These are phyloP conservation scores for Amphiura filiformis DNA, from an alignment of 35 echinoderm and acorn worm genomes.

Conservation along the genomic window DNA sequence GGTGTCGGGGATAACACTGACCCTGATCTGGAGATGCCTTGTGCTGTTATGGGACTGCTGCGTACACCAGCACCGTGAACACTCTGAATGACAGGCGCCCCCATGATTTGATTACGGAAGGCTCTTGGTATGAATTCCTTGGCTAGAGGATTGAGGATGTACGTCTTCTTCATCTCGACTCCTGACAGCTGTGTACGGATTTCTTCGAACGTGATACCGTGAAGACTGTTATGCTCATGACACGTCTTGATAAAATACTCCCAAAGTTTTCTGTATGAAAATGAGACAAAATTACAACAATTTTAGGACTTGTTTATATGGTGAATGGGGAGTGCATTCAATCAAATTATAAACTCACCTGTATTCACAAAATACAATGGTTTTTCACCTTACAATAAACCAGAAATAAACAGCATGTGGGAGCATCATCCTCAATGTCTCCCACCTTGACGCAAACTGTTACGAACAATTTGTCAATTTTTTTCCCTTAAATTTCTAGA, in stretches of 20 bases:
- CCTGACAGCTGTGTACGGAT: conserved; percentile 82
- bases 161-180: conserved; percentile 99
- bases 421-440: no score
- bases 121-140: conserved; percentile 91
- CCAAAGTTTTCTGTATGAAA: conserved; percentile 79
- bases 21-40: conserved; percentile 13
- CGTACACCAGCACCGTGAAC: conserved; percentile 11
- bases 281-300: conserved; percentile 1
- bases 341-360: no score
- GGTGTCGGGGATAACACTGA: conserved; percentile 14
- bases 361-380: no score
- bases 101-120: conserved; percentile 67
- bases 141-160: conserved; percentile 93
- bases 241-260: conserved; percentile 87
- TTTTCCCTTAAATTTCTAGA: no score
- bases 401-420: no score
- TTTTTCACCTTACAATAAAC: no score
- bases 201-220: conserved; percentile 74
- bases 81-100: conserved; percentile 75
- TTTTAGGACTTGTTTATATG: no score
- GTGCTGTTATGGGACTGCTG: not conserved
- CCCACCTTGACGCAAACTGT: no score
- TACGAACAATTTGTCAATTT: no score
- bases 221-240: conserved; percentile 74
- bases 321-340: no score